Base-by-base conservation (phyloP, 2,888 invertebrate species). In the Uropetala carovei region DNA sequence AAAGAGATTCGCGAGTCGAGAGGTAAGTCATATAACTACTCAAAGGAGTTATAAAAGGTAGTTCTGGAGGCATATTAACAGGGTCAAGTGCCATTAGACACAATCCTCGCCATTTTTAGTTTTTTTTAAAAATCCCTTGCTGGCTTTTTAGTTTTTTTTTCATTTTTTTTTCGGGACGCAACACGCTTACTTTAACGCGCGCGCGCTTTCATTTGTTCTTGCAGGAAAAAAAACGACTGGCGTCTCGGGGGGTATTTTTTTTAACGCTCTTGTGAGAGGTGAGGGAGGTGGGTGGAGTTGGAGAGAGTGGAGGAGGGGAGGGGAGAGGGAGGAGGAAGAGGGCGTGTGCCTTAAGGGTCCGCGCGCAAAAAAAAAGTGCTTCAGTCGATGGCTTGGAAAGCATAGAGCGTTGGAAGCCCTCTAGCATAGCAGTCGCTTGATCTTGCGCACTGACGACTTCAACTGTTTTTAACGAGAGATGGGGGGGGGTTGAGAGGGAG, bases 41-140 rank as follows among this genome's bases (percentile, higher is more conserved):
- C 89, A 89, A 89, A 89, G 89, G 89, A 89, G 43, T 89, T 64
- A 64, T 89, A 89, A 89, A 89, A 89, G 89, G 89, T 89, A 64
- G 89, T 64, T 89, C 89, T 89, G 64, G 89, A 89, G 89, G 60
- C 89, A 43, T 68, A 89, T 89, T 89, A 89, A 89, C 89, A 89
- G 89, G 89, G 89, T 89, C 89, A 89, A 89, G 89, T 89, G 68
- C 89, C 64, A 89, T 89, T 89, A 89, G 89, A 56, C 89, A 43
- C 64, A 64, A 64, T 89, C n/a, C 89, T 83, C 43, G 18, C 30
- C 43, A 13, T 16, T 30, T 13, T 86, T 59, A 27, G 14, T 86
- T 27, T 60, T 30, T 27, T 59, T 60, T n/a, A 43, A 43, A 56
- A 59, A 60, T 60, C 59, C 64, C 57, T 84, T 64, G 60, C 43